Base-by-base conservation (phyloP, 23 tunicate species). In the Halocynthia roretzi region DNA sequence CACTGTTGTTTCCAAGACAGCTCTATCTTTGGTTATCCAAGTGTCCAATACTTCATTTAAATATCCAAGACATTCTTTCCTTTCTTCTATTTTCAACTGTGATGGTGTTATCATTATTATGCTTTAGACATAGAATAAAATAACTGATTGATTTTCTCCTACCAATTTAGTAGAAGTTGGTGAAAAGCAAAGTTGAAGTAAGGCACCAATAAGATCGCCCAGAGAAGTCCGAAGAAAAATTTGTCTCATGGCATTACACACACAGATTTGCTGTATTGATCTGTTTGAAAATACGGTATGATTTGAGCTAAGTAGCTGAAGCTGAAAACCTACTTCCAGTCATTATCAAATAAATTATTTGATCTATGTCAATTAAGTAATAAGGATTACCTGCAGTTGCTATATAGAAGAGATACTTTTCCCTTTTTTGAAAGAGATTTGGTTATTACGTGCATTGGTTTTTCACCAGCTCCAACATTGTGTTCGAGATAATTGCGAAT, bases 101-200 rank as follows among this genome's bases (percentile, higher is more conserved):
- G 44, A 31, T 31, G 44, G 44, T 31, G 44, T 31, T 31, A 31
- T 31, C 44, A 31, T 31, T 31, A 31, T 31, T 31, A 31, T 31
- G 44, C 4, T 31, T 31, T 31, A 31, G 44, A 31, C 44, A 31
- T 31, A 31, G 44, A 31, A 31, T 31, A 31, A 31, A 31, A 31
- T 31, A 31, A 31, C 44, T 31, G 44, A 31, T 31, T 31, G 44
- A 31, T 31, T 31, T 31, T 31, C 44, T 31, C 44, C 78, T 8
- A 74, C 15, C 10, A 20, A 14, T 74, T 64, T 12, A 10, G 78
- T 64, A 7, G 78, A 74, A 20, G 20, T 74, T 9, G 78, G 63
- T 17, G 78, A 74, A 18, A 74, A 74, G 56, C 78, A 74, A 10
- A 74, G 21, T n/a, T 74, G 78, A n/a, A 74, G 22, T 20, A 10